These are phyloP conservation scores for Cheilosia soror DNA, from an alignment of 2,888 invertebrate species.

Conservation along the genomic window DNA sequence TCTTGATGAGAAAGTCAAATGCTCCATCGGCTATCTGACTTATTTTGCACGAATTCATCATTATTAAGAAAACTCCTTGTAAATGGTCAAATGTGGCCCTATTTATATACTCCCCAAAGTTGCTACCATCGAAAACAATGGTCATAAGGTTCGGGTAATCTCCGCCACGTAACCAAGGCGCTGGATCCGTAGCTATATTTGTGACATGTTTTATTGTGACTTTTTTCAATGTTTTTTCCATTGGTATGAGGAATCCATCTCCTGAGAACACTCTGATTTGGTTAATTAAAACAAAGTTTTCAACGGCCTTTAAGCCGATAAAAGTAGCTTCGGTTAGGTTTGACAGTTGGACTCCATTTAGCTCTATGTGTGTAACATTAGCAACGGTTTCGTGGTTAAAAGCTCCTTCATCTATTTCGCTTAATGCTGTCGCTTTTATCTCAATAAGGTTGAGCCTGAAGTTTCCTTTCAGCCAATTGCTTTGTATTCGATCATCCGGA, in stretches of 20 bases:
- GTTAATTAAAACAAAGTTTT: conserved; percentile 76
- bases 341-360: conserved; percentile 65
- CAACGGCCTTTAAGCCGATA: conserved; percentile 74
- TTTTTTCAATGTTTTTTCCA: conserved; percentile 68
- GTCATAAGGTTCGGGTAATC: conserved; percentile 59
- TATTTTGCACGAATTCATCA: conserved; percentile 75
- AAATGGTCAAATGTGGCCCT: conserved; percentile 75
- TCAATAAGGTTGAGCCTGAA: conserved; percentile 66
- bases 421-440: conserved; percentile 72
- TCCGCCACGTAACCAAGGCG: conserved; percentile 74
- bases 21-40: conserved; percentile 44
- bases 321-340: conserved; percentile 71
- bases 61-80: conserved; percentile 65
- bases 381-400: conserved; percentile 73
- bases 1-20: conserved; percentile 35
- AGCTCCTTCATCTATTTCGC: conserved; percentile 67
- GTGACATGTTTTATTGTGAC: conserved; percentile 53
- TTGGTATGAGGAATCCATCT: conserved; percentile 75
- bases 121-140: conserved; percentile 77
- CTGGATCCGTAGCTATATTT: conserved; percentile 55
- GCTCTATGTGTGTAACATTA: conserved; percentile 65
- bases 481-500: conserved; percentile 44
- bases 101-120: conserved; percentile 73
- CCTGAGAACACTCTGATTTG: conserved; percentile 47
- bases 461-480: conserved; percentile 63